Percentiles rank a stretch among this genome's conserved stretches.
These are phyloP conservation scores for Sebastes taczanowskii DNA, from an alignment of 2,797 vertebrate species.

Conservation along the genomic window DNA sequence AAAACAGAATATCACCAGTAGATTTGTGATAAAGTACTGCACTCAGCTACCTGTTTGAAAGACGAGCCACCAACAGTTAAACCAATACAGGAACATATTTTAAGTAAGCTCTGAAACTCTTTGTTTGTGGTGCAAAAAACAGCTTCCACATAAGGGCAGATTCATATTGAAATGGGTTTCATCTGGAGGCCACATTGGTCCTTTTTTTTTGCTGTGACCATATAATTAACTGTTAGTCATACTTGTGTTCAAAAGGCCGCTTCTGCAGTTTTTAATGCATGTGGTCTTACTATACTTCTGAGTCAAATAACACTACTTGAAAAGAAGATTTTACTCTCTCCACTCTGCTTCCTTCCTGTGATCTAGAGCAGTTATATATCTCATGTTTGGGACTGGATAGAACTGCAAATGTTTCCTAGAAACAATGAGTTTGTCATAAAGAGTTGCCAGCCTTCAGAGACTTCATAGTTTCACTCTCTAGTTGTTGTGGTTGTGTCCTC, in stretches of 20 bases:
- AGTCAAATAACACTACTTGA: neutral
- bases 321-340: neutral
- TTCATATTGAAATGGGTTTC: conserved; percentile 11
- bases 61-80: neutral
- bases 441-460: neutral
- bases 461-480: neutral
- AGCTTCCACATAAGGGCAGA: neutral
- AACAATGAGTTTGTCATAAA: neutral
- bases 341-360: neutral
- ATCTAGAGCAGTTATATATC: neutral
- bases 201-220: neutral
- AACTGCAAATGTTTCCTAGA: neutral
- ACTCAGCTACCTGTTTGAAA: neutral
- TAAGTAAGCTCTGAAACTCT: neutral
- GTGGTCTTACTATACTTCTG: neutral
- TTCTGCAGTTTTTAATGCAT: neutral
- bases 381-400: neutral
- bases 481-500: neutral
- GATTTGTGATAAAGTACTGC: neutral
- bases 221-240: conserved; percentile 62
- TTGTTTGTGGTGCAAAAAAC: neutral
- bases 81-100: neutral
- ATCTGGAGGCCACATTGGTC: conserved; percentile 44
- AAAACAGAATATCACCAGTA: neutral
- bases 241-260: conserved; percentile 4